Percentiles rank a stretch among this genome's conserved stretches.
phyloP scores from a whole-genome alignment of 1,140 invertebrate genomes.

The Monochamus saltuarius region DNA sequence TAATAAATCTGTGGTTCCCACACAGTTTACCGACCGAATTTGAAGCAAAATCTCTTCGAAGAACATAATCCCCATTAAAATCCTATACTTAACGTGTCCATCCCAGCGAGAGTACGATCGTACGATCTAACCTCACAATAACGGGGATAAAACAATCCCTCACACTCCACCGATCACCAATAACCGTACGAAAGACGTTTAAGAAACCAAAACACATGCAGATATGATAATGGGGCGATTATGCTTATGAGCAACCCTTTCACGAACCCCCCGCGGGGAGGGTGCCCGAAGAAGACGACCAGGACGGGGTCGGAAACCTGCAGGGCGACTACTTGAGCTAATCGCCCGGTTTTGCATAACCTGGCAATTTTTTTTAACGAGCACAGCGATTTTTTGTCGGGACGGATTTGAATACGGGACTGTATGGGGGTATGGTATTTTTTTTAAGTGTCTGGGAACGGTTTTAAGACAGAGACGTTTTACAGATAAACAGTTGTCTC shows the following conservation, averaged over 20 bases:
- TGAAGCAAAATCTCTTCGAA: neutral
- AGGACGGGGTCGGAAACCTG: conserved; percentile 18
- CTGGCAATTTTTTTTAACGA: conserved; percentile 11
- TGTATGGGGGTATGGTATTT: neutral
- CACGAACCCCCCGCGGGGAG: conserved; percentile 10
- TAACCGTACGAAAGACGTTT: conserved; percentile 12
- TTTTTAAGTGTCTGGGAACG: conserved; percentile 20
- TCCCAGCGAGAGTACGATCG: neutral
- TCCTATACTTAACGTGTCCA: conserved; percentile 17
- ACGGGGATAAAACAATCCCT: conserved; percentile 23
- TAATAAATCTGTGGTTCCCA: too few species aligned
- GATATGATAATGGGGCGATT: conserved; percentile 22
- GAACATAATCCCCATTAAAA: conserved; percentile 16
- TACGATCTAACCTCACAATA: conserved; percentile 18
- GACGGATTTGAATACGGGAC: conserved; percentile 14
- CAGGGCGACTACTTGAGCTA: conserved; percentile 13
- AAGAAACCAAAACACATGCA: conserved; percentile 21
- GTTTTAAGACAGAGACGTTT: neutral
- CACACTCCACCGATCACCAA: conserved; percentile 15
- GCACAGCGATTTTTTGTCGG: conserved; percentile 18
- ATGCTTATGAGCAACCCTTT: conserved; percentile 19
- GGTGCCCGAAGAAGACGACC: conserved; percentile 12
- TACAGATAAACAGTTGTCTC: too few species aligned
- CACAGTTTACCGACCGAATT: too few species aligned
- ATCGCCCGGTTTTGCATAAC: conserved; percentile 13